Evolutionary conservation across 2,888 invertebrate genomes (phyloP).

Genomic region (Agrotis puta): DNA sequence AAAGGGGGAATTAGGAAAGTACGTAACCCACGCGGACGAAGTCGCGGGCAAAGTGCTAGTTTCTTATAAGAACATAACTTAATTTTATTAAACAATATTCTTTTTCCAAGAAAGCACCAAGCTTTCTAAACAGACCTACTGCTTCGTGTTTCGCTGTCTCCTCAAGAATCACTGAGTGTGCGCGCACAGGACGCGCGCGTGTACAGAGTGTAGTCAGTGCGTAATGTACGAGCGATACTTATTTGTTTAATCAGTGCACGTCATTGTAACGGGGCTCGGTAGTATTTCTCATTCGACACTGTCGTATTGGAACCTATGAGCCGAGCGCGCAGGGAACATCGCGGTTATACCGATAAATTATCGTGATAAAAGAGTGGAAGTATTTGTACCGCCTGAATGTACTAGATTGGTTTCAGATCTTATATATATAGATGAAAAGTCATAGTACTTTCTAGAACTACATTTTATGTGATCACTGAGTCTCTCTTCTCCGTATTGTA

Average conservation of each 20-base stretch:
- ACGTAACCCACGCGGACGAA: too few relatives aligned
- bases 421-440: neutral
- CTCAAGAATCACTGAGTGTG: slow-evolving; percentile 68
- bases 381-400: neutral
- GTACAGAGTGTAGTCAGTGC: slow-evolving; percentile 56
- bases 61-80: neutral
- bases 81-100: neutral
- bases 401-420: neutral
- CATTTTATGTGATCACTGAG: neutral
- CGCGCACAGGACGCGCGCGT: slow-evolving; percentile 51
- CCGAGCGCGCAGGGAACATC: neutral
- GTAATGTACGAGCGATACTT: slow-evolving; percentile 70
- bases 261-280: slow-evolving; percentile 57
- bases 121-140: neutral
- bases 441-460: neutral
- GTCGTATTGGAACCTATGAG: slow-evolving; percentile 4
- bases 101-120: slow-evolving; percentile 1
- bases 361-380: slow-evolving; percentile 4
- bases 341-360: neutral
- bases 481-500: neutral
- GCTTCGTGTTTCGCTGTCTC: neutral
- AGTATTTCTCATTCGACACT: slow-evolving; percentile 54
- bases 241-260: slow-evolving; percentile 71
- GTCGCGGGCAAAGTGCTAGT: too few relatives aligned
- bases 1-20: too few relatives aligned